Evolutionary conservation across 2,888 invertebrate species (phyloP).

Genomic region (Liposcelis brunnea): DNA sequence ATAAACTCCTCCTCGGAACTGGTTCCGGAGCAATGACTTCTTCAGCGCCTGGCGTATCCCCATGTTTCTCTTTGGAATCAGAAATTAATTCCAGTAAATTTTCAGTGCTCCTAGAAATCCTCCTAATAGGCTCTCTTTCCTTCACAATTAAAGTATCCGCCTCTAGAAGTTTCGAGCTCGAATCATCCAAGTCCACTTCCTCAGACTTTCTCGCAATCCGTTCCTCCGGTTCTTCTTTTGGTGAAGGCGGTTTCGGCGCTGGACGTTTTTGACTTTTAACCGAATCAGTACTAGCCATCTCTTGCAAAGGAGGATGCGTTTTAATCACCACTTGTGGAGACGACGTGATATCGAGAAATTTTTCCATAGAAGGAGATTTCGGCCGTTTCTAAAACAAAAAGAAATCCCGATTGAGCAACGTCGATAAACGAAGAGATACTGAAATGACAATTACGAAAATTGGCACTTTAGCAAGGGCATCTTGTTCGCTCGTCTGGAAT

Average conservation of each 20-base stretch:
- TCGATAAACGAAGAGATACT: conserved; percentile 12
- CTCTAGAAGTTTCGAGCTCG: conserved; percentile 18
- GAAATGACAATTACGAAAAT: conserved; percentile 14
- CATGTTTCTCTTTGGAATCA: no score
- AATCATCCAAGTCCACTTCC: not conserved
- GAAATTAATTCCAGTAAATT: not conserved
- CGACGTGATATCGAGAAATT: conserved; percentile 5
- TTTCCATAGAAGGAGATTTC: conserved; percentile 5
- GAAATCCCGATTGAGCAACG: not conserved
- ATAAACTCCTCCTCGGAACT: conserved; percentile 48
- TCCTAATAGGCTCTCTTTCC: conserved; percentile 46
- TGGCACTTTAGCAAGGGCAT: not conserved
- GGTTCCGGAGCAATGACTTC: conserved; percentile 35
- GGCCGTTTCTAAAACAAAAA: conserved; percentile 3
- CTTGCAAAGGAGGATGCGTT: conserved; percentile 25
- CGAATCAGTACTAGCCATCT: conserved; percentile 14
- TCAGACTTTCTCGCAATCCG: no score
- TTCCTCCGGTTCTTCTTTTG: conserved; percentile 1
- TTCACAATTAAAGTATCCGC: not conserved
- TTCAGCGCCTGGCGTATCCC: not conserved
- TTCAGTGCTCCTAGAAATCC: conserved; percentile 26
- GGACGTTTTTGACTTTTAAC: conserved; percentile 12
- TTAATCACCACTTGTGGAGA: conserved; percentile 6
- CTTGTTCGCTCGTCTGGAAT: not conserved
- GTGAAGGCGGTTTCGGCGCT: conserved; percentile 21